Evolutionary conservation across 2,888 invertebrate species (phyloP).

Genomic region (Venustoraphidia nigricollis): DNA sequence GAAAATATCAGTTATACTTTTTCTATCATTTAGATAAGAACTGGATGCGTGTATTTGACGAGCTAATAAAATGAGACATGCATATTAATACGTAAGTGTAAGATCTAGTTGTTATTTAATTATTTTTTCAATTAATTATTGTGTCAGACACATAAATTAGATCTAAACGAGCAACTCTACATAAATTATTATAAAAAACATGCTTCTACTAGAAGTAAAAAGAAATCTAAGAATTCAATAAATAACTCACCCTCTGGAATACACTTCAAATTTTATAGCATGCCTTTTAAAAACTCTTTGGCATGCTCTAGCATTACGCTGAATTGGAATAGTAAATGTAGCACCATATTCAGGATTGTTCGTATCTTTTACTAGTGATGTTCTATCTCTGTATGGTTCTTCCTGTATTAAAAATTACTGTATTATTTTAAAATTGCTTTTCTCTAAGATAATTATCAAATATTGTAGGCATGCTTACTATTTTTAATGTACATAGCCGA

Average conservation of each 20-base stretch:
- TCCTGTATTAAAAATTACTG: constrained; percentile 35
- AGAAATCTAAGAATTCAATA: constrained; percentile 9
- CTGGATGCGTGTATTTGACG: too few relatives aligned
- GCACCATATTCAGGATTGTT: constrained; percentile 82
- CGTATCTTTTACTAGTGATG: constrained; percentile 63
- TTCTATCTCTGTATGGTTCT: constrained; percentile 56
- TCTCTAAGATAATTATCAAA: too few relatives aligned
- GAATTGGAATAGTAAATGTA: constrained; percentile 62
- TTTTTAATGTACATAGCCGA: neutral
- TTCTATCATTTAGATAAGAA: too few relatives aligned
- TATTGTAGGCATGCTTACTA: too few relatives aligned
- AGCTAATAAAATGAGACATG: too few relatives aligned
- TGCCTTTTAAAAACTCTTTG: constrained; percentile 79
- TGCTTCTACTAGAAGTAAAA: constrained; percentile 1
- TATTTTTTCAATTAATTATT: too few relatives aligned
- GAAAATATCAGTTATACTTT: too few relatives aligned
- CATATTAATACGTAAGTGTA: too few relatives aligned
- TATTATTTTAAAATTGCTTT: neutral
- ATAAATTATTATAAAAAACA: too few relatives aligned
- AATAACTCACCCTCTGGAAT: constrained; percentile 69
- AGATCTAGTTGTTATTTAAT: too few relatives aligned
- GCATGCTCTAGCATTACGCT: constrained; percentile 63
- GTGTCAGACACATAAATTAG: too few relatives aligned
- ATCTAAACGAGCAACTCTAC: too few relatives aligned
- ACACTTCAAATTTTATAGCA: constrained; percentile 80